Evolutionary conservation across 2,888 invertebrate species (phyloP).

Genomic region (Tryphoninae sp.): DNA sequence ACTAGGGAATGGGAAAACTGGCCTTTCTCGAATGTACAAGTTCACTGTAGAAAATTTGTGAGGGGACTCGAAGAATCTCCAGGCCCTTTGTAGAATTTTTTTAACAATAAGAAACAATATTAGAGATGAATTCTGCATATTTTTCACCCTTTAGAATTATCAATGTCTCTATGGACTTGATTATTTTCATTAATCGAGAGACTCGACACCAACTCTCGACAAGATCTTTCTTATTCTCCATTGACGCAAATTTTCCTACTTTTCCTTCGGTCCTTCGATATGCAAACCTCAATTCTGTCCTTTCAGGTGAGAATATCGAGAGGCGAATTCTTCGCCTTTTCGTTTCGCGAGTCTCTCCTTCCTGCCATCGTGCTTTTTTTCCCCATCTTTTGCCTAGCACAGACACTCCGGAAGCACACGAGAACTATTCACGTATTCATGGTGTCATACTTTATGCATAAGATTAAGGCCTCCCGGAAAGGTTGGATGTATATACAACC

Average conservation of each 20-base stretch:
- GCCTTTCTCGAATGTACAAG: background rate
- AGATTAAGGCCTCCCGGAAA: conserved; percentile 18
- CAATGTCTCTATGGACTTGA: no score
- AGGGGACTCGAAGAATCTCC: background rate
- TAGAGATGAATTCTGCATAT: no score
- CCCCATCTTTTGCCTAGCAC: background rate
- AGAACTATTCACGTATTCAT: conserved; percentile 51
- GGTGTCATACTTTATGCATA: conserved; percentile 53
- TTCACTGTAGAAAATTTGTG: background rate
- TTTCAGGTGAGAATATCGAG: conserved; percentile 7
- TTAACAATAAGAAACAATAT: no score
- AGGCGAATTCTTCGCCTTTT: conserved; percentile 15
- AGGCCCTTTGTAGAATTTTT: background rate
- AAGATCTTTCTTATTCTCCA: background rate
- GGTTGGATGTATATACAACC: conserved; percentile 13
- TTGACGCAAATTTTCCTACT: background rate
- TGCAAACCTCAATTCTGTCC: background rate
- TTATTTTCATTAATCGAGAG: no score
- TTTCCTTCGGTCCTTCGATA: background rate
- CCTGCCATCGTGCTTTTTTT: background rate
- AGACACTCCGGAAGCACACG: background rate
- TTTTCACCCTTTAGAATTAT: no score
- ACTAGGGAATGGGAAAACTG: background rate
- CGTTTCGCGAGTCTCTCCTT: conserved; percentile 7
- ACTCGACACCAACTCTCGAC: no score